Evolutionary conservation across 2,888 invertebrate genomes (phyloP), one percentile per base, ranked within the genome.

Genomic region (Trichopria drosophilae): DNA sequence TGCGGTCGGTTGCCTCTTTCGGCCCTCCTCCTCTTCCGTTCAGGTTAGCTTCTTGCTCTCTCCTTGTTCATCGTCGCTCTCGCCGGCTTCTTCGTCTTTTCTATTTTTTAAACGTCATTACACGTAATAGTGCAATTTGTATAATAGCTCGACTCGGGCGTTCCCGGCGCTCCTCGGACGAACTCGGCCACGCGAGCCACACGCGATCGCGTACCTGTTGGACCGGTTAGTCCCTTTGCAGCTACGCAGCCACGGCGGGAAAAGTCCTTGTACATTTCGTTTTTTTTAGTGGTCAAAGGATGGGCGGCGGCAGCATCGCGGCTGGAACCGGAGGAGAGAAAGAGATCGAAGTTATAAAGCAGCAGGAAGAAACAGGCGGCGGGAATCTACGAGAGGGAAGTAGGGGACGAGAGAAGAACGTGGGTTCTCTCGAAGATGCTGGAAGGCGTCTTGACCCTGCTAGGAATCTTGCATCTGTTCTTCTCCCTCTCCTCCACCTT

Each of bases 121-220:
- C 60, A 50, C 49, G 65, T 73, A 71, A 72, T 72, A 63, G 68
- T 49, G 71, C 69, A 72, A 70, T 72, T 72, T 71, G 68, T 69
- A 67, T 69, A 72, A 71, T 71, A 64, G 68, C 58, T 47, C 10
- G 13, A 32, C 47, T 73, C 72, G 73, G 64, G 9, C 19, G 44
- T 55, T 51, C 67, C 59, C 73, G 74, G 29, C 18, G 47, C 6
- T 6, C 43, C 22, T 74, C 74, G 74, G 64, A 5, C 1, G 34
- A 4, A 4, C 53, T 68, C 74, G 74, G 74, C 74, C 74, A 73
- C 74, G 73, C 74, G 74, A 73, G 55, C 73, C 71, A 71, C 74
- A 74, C 74, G 74, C 74, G 73, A 73, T 71, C 71, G 50, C 45
- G 49, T 63, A 68, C 66, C 65, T 64, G 68, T 65, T 65, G 62